phyloP scores from a whole-genome alignment of 1,140 invertebrate species.

The Aethina tumida region DNA sequence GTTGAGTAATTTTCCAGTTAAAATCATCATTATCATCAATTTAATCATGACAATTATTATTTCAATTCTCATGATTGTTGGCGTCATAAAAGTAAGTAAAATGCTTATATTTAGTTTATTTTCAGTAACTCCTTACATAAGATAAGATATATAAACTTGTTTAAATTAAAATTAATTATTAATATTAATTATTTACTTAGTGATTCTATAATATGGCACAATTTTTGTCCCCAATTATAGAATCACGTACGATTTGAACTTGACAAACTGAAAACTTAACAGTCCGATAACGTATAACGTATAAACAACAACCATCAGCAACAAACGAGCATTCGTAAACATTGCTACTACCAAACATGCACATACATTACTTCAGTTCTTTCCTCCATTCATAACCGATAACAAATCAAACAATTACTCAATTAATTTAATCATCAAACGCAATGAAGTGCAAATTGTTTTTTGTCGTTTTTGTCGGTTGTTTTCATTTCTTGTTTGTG shows the following conservation, averaged over 20 bases:
- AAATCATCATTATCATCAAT: slow-evolving; percentile 69
- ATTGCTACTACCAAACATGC: no score
- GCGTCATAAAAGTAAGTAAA: slow-evolving; percentile 59
- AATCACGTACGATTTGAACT: background rate
- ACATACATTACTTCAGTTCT: background rate
- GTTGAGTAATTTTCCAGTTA: slow-evolving; percentile 44
- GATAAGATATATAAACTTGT: no score
- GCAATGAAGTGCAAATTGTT: background rate
- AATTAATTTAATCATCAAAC: background rate
- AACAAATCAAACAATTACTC: slow-evolving; percentile 2
- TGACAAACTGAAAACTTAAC: slow-evolving; percentile 5
- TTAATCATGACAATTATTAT: slow-evolving; percentile 73
- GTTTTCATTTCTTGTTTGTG: background rate
- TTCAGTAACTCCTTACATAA: no score
- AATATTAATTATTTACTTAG: no score
- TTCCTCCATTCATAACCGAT: background rate
- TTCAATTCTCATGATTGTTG: slow-evolving; percentile 62
- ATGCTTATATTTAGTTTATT: no score
- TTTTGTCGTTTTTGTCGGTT: slow-evolving; percentile 1
- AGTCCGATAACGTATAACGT: no score
- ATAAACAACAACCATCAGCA: no score
- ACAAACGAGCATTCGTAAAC: no score
- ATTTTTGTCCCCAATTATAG: slow-evolving; percentile 7
- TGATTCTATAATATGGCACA: no score
- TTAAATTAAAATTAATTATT: no score